Evolutionary conservation across 1,140 invertebrate genomes (phyloP).

Genomic region (Drosophila watanabei): DNA sequence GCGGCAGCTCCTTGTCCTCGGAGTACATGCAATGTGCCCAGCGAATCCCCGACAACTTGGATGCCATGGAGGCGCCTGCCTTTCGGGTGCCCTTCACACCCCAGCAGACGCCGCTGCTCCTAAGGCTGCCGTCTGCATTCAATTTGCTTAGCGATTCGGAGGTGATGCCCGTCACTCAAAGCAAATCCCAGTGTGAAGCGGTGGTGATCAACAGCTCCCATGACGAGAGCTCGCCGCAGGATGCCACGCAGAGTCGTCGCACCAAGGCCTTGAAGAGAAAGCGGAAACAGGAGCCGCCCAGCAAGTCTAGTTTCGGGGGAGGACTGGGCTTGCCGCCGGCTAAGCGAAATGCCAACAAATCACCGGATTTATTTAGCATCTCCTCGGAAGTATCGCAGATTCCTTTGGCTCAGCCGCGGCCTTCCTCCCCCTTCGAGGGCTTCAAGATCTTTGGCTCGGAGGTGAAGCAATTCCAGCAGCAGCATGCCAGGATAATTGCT

Average conservation of each 20-base stretch:
- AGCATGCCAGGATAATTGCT: slow-evolving; percentile 32
- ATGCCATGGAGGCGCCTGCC: slow-evolving; percentile 37
- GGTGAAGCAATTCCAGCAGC: slow-evolving; percentile 77
- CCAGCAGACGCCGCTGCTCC: slow-evolving; percentile 27
- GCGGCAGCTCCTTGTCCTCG: slow-evolving; percentile 56
- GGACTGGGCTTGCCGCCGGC: slow-evolving; percentile 59
- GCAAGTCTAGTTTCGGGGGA: slow-evolving; percentile 35
- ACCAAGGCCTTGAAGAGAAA: slow-evolving; percentile 71
- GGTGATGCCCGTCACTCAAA: slow-evolving; percentile 45
- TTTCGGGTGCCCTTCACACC: slow-evolving; percentile 64
- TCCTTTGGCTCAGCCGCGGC: slow-evolving; percentile 56
- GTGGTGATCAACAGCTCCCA: slow-evolving; percentile 67
- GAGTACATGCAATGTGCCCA: slow-evolving; percentile 75
- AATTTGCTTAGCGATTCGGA: slow-evolving; percentile 70
- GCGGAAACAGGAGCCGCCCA: slow-evolving; percentile 23
- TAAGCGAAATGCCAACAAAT: slow-evolving; percentile 61
- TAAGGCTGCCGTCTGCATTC: slow-evolving; percentile 39
- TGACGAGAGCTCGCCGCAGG: slow-evolving; percentile 64
- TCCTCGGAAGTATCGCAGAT: slow-evolving; percentile 71
- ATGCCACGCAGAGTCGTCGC: slow-evolving; percentile 62
- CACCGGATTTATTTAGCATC: slow-evolving; percentile 80
- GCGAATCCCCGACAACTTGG: slow-evolving; percentile 66
- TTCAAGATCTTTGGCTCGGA: slow-evolving; percentile 83
- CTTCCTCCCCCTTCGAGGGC: slow-evolving; percentile 64
- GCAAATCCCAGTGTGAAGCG: slow-evolving; percentile 20